These are phyloP conservation scores for Gasteruption jaculator DNA, from an alignment of 2,888 invertebrate species.

Conservation along the genomic window DNA sequence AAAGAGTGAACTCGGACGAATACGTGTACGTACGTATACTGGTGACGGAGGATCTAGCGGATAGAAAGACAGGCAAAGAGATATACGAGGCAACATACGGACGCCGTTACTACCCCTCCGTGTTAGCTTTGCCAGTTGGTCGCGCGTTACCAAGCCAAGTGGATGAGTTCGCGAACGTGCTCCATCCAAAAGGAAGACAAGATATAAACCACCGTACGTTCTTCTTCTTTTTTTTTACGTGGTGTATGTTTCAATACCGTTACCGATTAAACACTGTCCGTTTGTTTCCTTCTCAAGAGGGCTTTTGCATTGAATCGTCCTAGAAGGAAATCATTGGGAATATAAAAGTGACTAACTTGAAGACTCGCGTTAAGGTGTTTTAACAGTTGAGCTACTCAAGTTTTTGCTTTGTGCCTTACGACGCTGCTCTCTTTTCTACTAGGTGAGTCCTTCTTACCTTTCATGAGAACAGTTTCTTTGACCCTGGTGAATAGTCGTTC, in stretches of 20 bases:
- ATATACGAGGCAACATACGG: slow-evolving; percentile 25
- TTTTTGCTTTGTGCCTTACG: too few species aligned
- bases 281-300: too few species aligned
- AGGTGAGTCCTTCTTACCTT: too few species aligned
- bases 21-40: slow-evolving; percentile 5
- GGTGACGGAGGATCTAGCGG: slow-evolving; percentile 16
- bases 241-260: neutral
- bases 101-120: slow-evolving; percentile 27
- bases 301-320: too few species aligned
- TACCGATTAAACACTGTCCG: too few species aligned
- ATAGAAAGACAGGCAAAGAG: slow-evolving; percentile 25
- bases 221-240: slow-evolving; percentile 2
- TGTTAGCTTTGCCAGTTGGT: slow-evolving; percentile 39
- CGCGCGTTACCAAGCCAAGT: slow-evolving; percentile 46
- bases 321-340: too few species aligned
- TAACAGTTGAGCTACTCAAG: too few species aligned
- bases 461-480: too few species aligned
- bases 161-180: slow-evolving; percentile 42
- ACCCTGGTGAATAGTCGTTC: too few species aligned
- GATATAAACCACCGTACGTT: slow-evolving; percentile 6
- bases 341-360: too few species aligned
- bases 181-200: slow-evolving; percentile 30
- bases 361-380: too few species aligned
- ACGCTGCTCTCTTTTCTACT: too few species aligned
- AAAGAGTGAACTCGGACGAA: neutral